Base-by-base conservation (phyloP, 2,888 invertebrate species). In the Lasioglossum malachurum region DNA sequence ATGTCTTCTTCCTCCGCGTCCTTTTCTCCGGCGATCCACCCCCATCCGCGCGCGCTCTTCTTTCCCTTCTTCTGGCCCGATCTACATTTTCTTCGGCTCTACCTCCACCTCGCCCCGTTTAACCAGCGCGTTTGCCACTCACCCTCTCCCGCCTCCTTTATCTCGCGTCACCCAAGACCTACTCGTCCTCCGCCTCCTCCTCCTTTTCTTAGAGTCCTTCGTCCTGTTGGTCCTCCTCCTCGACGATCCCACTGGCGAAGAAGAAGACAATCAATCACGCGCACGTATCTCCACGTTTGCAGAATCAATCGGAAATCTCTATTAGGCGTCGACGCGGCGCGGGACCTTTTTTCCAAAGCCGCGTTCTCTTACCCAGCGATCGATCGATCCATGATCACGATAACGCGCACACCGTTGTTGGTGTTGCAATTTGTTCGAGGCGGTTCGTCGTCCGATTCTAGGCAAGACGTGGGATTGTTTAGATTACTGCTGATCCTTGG, bases 271-370 rank as follows among this genome's bases (percentile, higher is more conserved):
- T 92, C 92, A 88, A 92, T 92, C 92, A 92, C 91, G 80, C 53
- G 71, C 78, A 49, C 87, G 83, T 88, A 85, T 86, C 81, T 88
- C 74, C 75, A 72, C 88, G 88, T 88, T 92, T 79, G 87, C 88
- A 86, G 89, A 92, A 92, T 92, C 91, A 83, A 88, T 84, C 87
- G 84, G 89, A 92, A 91, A 90, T 92, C 91, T 92, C 91, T 91
- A 92, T 92, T 91, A 92, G 78, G 87, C 83, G 79, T 78, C 41
- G 79, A 81, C 78, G 82, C 46, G 85, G 5, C 41, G 46, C 46
- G 49, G 23, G 67, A 67, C 80, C 67, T 83, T 87, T 81, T 88
- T 77, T 75, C 64, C 38, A 8, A 8, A 8, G 35, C 7, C 19
- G 7, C 38, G 44, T n/a, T 23, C 31, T 31, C 19, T n/a, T 44